These are phyloP conservation scores for Piscicola geometra DNA, from an alignment of 2,888 invertebrate species.

Conservation along the genomic window DNA sequence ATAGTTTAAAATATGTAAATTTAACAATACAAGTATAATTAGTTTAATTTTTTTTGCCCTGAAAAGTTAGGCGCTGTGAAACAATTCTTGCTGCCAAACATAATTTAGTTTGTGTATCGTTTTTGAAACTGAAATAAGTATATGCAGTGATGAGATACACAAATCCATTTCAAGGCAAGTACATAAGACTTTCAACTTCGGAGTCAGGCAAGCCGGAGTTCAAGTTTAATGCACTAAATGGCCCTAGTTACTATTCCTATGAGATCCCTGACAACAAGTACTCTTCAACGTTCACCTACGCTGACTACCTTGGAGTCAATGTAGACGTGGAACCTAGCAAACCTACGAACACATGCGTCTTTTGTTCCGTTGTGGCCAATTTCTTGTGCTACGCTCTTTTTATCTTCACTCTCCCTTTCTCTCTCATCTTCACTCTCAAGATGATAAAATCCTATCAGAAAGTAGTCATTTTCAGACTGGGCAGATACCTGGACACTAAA, in stretches of 20 bases:
- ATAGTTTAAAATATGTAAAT: no score
- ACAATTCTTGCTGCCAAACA: no score
- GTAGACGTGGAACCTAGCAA: constrained; percentile 1
- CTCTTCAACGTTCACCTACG: constrained; percentile 36
- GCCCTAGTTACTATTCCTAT: constrained; percentile 37
- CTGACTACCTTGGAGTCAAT: background rate
- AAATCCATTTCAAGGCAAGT: constrained; percentile 25
- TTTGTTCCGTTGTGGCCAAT: constrained; percentile 32
- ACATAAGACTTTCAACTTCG: constrained; percentile 31
- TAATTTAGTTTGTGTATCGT: no score
- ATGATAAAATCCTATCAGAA: constrained; percentile 49
- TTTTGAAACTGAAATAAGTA: no score
- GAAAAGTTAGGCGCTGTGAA: no score
- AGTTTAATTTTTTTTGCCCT: no score
- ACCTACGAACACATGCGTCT: constrained; percentile 20
- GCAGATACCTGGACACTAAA: constrained; percentile 47
- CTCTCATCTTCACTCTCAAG: constrained; percentile 49
- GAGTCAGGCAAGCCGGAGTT: constrained; percentile 12
- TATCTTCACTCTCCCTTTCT: constrained; percentile 48
- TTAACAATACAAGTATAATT: no score
- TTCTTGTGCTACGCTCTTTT: constrained; percentile 45
- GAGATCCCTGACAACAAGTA: constrained; percentile 35
- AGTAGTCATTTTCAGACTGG: constrained; percentile 50
- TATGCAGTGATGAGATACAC: background rate
- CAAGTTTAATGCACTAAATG: constrained; percentile 33